These are phyloP conservation scores for Heliothis subflexa DNA, from an alignment of 1,140 invertebrate species.

Conservation along the genomic window DNA sequence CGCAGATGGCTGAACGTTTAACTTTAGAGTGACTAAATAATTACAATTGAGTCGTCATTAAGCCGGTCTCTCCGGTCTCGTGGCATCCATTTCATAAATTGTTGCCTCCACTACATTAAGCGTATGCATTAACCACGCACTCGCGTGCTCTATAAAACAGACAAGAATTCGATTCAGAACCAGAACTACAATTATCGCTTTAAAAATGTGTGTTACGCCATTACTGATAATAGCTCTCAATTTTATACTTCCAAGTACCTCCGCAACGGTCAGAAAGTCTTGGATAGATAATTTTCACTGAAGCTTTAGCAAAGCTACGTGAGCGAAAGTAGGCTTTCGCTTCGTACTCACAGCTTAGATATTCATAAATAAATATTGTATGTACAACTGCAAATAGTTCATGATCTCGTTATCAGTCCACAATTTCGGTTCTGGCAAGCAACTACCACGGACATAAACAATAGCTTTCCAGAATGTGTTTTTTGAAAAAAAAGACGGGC, in stretches of 20 bases:
- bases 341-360: slow-evolving; percentile 27
- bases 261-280: slow-evolving; percentile 27
- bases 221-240: slow-evolving; percentile 59
- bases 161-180: slow-evolving; percentile 65
- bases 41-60: slow-evolving; percentile 49
- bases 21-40: slow-evolving; percentile 63
- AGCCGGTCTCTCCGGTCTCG: slow-evolving; percentile 26
- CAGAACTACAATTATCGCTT: slow-evolving; percentile 62
- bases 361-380: slow-evolving; percentile 17
- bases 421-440: not conserved
- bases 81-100: slow-evolving; percentile 41
- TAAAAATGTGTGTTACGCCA: slow-evolving; percentile 53
- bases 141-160: slow-evolving; percentile 61
- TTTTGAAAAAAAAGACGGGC: not conserved
- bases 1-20: slow-evolving; percentile 68
- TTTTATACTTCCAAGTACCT: slow-evolving; percentile 35
- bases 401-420: not conserved
- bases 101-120: slow-evolving; percentile 26
- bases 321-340: slow-evolving; percentile 34
- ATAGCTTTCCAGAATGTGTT: not conserved
- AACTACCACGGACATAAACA: not conserved
- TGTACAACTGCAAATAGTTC: not conserved
- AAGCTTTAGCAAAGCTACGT: slow-evolving; percentile 37
- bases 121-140: slow-evolving; percentile 17
- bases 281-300: slow-evolving; percentile 41